These are phyloP conservation scores for Perca flavescens DNA, from an alignment of 2,113 vertebrate genomes.

Conservation along the genomic window DNA sequence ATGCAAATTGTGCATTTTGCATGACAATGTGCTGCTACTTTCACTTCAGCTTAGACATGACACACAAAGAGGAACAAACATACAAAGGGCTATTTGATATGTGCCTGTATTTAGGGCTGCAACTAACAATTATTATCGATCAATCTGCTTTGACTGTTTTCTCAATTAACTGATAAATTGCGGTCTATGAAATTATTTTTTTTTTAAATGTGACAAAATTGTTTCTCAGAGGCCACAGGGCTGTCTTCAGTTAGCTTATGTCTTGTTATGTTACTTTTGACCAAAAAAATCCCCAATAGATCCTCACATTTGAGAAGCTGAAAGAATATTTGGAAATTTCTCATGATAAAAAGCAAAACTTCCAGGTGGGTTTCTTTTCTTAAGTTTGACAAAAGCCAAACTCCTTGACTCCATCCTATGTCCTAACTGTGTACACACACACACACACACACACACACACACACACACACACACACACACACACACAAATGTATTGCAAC, in stretches of 20 bases:
- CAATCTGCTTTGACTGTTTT: neutral
- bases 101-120: neutral
- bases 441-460: neutral
- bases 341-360: constrained; percentile 10
- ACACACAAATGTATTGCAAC: neutral
- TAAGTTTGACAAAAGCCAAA: constrained; percentile 8
- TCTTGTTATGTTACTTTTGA: neutral
- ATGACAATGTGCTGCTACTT: constrained; percentile 55
- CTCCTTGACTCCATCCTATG: neutral
- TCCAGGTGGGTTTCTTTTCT: constrained; percentile 9
- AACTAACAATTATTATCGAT: neutral
- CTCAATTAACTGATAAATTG: neutral
- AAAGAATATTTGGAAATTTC: neutral
- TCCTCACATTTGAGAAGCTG: neutral
- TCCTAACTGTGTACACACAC: neutral
- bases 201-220: neutral
- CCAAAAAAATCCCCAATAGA: neutral
- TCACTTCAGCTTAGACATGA: constrained; percentile 64
- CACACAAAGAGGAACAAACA: constrained; percentile 12
- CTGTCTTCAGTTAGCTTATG: neutral
- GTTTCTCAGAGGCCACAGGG: neutral
- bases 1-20: constrained; percentile 23
- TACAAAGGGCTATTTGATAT: neutral
- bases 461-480: constrained; percentile 1
- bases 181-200: neutral